Evolutionary conservation across 2,888 invertebrate genomes (phyloP).

Genomic region (Gymnosoma rotundatum): DNA sequence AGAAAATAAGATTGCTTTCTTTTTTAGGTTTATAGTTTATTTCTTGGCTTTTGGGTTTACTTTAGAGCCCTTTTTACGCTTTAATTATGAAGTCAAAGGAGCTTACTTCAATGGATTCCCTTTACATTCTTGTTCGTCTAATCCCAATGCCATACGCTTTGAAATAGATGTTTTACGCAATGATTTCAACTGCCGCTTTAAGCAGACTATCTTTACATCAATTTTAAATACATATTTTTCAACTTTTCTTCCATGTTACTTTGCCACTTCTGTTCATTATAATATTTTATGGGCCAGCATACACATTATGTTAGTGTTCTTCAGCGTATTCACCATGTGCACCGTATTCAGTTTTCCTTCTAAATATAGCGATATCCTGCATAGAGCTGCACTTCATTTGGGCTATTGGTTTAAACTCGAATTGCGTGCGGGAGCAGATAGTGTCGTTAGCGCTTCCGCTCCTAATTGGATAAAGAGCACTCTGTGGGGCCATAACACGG

Average conservation of each 20-base stretch:
- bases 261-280: constrained; percentile 91
- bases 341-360: constrained; percentile 86
- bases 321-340: constrained; percentile 92
- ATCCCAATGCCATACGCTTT: constrained; percentile 87
- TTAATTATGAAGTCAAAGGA: constrained; percentile 80
- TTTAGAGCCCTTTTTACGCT: constrained; percentile 89
- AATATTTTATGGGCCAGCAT: constrained; percentile 92
- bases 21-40: constrained; percentile 87
- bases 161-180: constrained; percentile 93
- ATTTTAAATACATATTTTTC: constrained; percentile 93
- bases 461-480: constrained; percentile 84
- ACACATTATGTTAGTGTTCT: constrained; percentile 92
- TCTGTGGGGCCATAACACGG: constrained; percentile 89
- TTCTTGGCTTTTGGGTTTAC: constrained; percentile 91
- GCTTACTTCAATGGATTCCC: constrained; percentile 84
- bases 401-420: constrained; percentile 84
- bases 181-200: constrained; percentile 95
- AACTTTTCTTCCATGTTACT: constrained; percentile 94
- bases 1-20: constrained; percentile 41
- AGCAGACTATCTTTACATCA: constrained; percentile 92
- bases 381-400: constrained; percentile 94
- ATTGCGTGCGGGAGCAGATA: constrained; percentile 74
- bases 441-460: constrained; percentile 70
- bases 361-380: constrained; percentile 93
- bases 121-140: constrained; percentile 89